These are phyloP conservation scores for Agonopterix arenella DNA, from an alignment of 2,888 invertebrate species.

Conservation along the genomic window DNA sequence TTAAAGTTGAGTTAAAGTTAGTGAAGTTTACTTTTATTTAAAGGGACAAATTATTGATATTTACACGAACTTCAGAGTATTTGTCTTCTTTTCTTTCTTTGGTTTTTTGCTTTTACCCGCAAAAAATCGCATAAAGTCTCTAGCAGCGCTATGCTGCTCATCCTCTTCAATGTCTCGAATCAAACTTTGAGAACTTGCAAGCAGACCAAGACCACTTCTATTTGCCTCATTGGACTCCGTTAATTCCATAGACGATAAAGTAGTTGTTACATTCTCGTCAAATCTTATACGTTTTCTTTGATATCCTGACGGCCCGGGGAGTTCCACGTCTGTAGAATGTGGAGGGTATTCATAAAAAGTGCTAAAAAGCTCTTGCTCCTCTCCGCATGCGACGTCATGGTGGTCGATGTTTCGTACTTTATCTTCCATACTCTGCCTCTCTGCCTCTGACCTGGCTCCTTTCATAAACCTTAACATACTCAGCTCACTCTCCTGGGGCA, in stretches of 20 bases:
- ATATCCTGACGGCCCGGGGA: conserved; percentile 4
- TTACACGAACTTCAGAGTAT: not conserved
- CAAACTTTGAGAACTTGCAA: conserved; percentile 12
- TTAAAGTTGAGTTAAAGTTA: too few relatives aligned
- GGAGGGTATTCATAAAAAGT: conserved; percentile 20
- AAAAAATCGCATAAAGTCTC: conserved; percentile 47
- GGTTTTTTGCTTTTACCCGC: conserved; percentile 21
- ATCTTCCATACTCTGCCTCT: conserved; percentile 2
- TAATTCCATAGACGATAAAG: conserved; percentile 21
- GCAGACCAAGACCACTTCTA: conserved; percentile 11
- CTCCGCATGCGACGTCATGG: conserved; percentile 4
- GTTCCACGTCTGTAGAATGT: not conserved
- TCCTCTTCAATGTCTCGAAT: conserved; percentile 21
- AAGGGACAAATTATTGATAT: too few relatives aligned
- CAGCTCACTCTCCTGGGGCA: conserved; percentile 24
- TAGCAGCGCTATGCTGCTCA: conserved; percentile 18
- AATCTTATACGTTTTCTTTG: conserved; percentile 42
- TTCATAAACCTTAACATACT: conserved; percentile 39
- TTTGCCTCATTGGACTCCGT: conserved; percentile 11
- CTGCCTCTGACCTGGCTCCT: conserved; percentile 22
- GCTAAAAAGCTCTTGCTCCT: conserved; percentile 34
- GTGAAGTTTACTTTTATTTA: too few relatives aligned
- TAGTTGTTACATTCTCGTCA: conserved; percentile 33
- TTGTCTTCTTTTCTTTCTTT: conserved; percentile 33
- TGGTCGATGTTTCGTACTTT: not conserved